A percentile compares a stretch with the other conserved stretches of the same genome.
Conservation (phyloP, 1,140 invertebrate species). For the Octopus bimaculoides region DNA sequence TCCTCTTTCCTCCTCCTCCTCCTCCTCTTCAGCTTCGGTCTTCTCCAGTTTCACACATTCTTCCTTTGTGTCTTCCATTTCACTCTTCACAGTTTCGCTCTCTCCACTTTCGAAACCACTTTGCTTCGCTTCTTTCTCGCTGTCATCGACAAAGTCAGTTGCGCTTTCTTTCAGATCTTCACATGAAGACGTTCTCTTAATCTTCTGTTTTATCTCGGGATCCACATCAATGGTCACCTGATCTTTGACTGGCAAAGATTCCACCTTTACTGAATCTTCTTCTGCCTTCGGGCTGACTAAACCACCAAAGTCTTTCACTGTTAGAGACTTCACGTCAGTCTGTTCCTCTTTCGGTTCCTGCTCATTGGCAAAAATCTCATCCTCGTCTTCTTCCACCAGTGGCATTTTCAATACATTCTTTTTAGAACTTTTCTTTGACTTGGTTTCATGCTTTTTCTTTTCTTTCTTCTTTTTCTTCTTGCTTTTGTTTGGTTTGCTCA, state of each 20-base stretch:
- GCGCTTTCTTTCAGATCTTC: neutral
- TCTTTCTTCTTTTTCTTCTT: conserved; percentile 32
- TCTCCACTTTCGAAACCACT: neutral
- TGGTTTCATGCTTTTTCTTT: conserved; percentile 22
- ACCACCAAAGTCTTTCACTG: neutral
- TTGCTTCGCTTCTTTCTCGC: neutral
- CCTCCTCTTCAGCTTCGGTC: conserved; percentile 6
- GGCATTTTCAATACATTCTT: conserved; percentile 11
- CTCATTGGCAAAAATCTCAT: neutral
- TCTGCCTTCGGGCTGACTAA: neutral
- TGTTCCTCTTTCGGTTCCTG: neutral
- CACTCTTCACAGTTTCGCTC: neutral
- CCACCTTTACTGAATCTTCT: neutral
- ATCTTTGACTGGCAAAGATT: neutral
- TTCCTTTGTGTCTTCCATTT: neutral
- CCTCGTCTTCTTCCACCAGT: neutral
- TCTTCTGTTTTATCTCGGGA: too few relatives aligned
- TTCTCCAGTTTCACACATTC: neutral
- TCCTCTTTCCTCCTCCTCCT: neutral
- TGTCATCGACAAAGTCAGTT: neutral
- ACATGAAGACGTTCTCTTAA: neutral
- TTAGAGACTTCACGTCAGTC: neutral
- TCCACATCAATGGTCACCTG: neutral
- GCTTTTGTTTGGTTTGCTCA: conserved; percentile 18
- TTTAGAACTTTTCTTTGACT: conserved; percentile 10